Base-by-base conservation (phyloP, 2,113 vertebrate species). In the Platysteira castanea region DNA sequence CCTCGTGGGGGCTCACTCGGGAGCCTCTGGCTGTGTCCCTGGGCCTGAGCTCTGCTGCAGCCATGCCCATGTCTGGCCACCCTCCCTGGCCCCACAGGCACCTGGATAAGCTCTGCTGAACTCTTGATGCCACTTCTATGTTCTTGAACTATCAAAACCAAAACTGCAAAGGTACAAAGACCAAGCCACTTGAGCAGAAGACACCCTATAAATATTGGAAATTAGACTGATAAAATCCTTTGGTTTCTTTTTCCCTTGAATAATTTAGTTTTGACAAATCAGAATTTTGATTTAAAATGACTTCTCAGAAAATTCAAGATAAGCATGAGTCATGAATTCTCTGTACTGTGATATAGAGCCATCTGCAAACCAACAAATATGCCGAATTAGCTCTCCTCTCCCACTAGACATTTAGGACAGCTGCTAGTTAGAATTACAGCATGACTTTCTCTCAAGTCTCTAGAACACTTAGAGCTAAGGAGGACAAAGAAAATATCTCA, bases 101-200 rank as follows among this genome's bases (percentile, higher is more conserved):
- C 1, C 5, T 74, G 88, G 37, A 13, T 9, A 30, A 76, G 39
- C 57, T 31, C 2, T 20, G n/a, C 10, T 9, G 39, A 64, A 31
- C 1, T n/a, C 64, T n/a, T n/a, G 64, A 15, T 15, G 28, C 15
- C 33, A 15, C 20, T 42, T 3, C 0, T 7, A 2, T 15, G 21
- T 16, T 65, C 69, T 9, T 41, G 22, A 75, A 75, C 37, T 17
- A 41, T 2, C 65, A 68, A 69, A 59, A 65, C 4, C 26, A 68
- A 49, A 68, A 42, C 65, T 49, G 26, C 13, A 37, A 61, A 60
- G n/a, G 41, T 52, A 47, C 54, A 39, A 41, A 54, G 60, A 82
- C 27, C 22, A 39, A 42, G 30, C 33, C 35, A 26, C 49, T 24
- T 30, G 19, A 83, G 46, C 53, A 61, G 13, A 77, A 83, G 41